Base-by-base conservation (phyloP, 2,113 vertebrate species). In the Calyptommatus sinebrachiatus region DNA sequence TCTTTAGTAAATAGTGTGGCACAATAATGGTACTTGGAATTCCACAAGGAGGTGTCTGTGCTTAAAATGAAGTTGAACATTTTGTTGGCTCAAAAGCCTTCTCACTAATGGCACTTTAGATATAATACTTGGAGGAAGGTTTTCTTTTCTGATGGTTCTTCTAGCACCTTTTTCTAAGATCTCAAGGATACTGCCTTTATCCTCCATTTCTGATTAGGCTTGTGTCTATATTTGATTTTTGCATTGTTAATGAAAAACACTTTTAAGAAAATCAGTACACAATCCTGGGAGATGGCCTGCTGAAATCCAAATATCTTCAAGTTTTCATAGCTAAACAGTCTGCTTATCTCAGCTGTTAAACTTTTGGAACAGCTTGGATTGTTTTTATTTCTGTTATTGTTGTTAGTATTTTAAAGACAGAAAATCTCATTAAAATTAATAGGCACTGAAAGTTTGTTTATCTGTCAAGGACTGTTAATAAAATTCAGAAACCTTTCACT, bases 351-450 rank as follows among this genome's bases (percentile, higher is more conserved):
- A 0, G 82, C 81, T 71, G 16, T 89, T 88, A 91, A 89, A 18
- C 79, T 83, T 90, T 77, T 84, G 87, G 74, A 71, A 83, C 86
- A 86, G 83, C 83, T 90, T 77, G 83, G 74, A 73, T 7, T 18
- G 41, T 79, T 66, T 66, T n/a, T 5, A 41, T 41, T 41, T 41
- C 35, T 41, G 11, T 57, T 57, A 16, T 18, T 57, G 18, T 57
- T 57, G 5, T 57, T 57, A 14, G 14, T 29, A 29, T 65, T 65
- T 65, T 79, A 50, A 89, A 78, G 12, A 86, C 84, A 82, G 84
- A 86, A 83, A 79, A 86, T 28, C 84, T 90, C 80, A 84, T 91
- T 90, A 89, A 91, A 91, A 86, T 90, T 80, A 89, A 90, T 86
- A 66, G 5, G 20, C 29, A 63, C 48, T 69, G 67, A 57, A 78